phyloP scores from a whole-genome alignment of 92 coral and sea anemone genomes.

The Bergia puertoricense region DNA sequence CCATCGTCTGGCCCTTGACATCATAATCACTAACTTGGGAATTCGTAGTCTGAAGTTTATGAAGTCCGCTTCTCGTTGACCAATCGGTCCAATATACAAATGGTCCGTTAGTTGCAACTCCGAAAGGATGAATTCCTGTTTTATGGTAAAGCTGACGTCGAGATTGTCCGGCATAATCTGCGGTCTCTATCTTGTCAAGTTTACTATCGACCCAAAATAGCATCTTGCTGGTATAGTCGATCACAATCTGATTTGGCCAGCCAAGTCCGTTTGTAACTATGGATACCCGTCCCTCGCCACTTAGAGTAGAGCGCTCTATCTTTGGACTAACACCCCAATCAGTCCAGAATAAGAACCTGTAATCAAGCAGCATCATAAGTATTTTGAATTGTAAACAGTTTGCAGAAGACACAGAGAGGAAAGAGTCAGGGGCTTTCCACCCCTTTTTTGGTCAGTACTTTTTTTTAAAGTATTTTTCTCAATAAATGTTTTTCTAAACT shows the following conservation, averaged over 20 bases:
- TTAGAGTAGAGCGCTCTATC: slow-evolving; percentile 44
- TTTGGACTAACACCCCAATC: slow-evolving; percentile 60
- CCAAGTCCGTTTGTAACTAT: slow-evolving; percentile 36
- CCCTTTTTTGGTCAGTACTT: no score
- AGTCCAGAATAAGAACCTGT: slow-evolving; percentile 58
- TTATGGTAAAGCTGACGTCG: slow-evolving; percentile 14
- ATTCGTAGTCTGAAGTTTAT: slow-evolving; percentile 40
- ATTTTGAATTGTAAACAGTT: no score
- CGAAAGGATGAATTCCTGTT: slow-evolving; percentile 50
- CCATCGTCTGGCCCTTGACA: slow-evolving; percentile 51
- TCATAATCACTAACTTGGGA: slow-evolving; percentile 35
- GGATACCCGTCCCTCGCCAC: slow-evolving; percentile 39
- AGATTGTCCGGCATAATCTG: slow-evolving; percentile 47
- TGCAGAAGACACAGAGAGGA: no score
- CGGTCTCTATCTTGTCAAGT: slow-evolving; percentile 47
- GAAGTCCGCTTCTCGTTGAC: slow-evolving; percentile 37
- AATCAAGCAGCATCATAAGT: no score
- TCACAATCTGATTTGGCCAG: slow-evolving; percentile 56
- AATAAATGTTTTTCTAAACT: no score
- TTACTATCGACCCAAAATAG: slow-evolving; percentile 60
- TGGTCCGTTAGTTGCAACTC: slow-evolving; percentile 47
- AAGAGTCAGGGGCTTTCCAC: no score
- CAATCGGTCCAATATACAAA: slow-evolving; percentile 64
- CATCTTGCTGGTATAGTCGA: slow-evolving; percentile 45
- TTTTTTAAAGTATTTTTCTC: no score